These are phyloP conservation scores for Aricia agestis DNA, from an alignment of 1,140 invertebrate genomes.

Conservation along the genomic window DNA sequence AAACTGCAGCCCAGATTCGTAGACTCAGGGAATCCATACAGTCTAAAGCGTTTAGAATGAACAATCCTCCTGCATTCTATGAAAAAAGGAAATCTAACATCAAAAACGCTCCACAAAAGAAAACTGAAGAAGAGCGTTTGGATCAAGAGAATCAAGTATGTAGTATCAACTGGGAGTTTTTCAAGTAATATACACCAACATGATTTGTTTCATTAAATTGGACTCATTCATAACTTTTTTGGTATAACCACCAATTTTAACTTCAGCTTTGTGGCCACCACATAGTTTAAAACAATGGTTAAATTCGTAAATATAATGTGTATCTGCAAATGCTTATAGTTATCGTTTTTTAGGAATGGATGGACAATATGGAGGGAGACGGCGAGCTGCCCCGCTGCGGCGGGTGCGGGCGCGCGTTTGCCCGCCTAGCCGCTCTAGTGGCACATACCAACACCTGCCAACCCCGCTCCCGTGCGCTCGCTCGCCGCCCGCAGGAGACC, in stretches of 20 bases:
- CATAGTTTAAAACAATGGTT: too few species aligned
- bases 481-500: slow-evolving; percentile 32
- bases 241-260: too few species aligned
- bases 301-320: too few species aligned
- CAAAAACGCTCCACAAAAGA: slow-evolving; percentile 44
- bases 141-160: slow-evolving; percentile 75
- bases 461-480: slow-evolving; percentile 47
- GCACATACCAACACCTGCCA: slow-evolving; percentile 80
- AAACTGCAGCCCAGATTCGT: slow-evolving; percentile 79
- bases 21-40: slow-evolving; percentile 78
- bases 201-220: too few species aligned
- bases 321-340: too few species aligned
- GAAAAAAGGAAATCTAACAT: slow-evolving; percentile 57
- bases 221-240: too few species aligned
- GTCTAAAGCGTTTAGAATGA: slow-evolving; percentile 76
- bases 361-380: slow-evolving; percentile 78
- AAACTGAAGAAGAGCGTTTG: slow-evolving; percentile 64
- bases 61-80: slow-evolving; percentile 67
- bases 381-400: slow-evolving; percentile 78
- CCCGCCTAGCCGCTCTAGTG: slow-evolving; percentile 80
- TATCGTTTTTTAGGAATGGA: slow-evolving; percentile 70
- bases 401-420: slow-evolving; percentile 82
- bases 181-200: too few species aligned
- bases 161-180: neutral
- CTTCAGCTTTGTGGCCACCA: too few species aligned